phyloP scores from a whole-genome alignment of 2,888 invertebrate genomes.

The Atethmia centrago region DNA sequence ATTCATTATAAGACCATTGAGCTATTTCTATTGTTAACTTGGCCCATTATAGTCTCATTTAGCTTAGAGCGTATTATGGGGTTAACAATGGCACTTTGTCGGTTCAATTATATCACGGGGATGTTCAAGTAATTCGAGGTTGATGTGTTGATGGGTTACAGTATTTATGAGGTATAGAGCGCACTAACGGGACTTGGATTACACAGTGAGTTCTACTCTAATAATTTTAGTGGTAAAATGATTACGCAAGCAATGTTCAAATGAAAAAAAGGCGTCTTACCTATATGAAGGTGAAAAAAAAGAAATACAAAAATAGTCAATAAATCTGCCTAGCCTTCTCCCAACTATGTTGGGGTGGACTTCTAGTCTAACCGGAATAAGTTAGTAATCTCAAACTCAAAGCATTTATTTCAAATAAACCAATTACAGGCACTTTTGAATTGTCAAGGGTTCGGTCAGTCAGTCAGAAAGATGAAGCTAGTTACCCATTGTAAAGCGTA shows the following conservation, averaged over 20 bases:
- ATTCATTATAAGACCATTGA: slow-evolving; percentile 87
- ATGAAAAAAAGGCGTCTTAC: background rate
- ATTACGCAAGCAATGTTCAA: background rate
- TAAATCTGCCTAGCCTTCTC: no score
- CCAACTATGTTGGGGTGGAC: no score
- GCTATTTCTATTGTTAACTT: slow-evolving; percentile 81
- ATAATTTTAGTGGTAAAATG: background rate
- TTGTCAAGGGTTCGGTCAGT: no score
- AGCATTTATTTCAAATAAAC: no score
- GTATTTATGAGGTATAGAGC: slow-evolving; percentile 31
- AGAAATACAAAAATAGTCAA: no score
- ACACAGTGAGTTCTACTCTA: background rate
- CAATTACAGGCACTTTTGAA: no score
- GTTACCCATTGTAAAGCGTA: no score
- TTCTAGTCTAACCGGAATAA: background rate
- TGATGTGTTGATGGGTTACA: slow-evolving; percentile 40
- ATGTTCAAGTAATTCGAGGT: slow-evolving; percentile 55
- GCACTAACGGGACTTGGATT: background rate
- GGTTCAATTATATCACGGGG: slow-evolving; percentile 74
- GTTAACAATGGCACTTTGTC: slow-evolving; percentile 71
- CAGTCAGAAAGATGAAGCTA: no score
- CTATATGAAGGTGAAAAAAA: no score
- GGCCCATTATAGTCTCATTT: slow-evolving; percentile 84
- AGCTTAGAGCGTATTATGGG: slow-evolving; percentile 73
- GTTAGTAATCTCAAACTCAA: no score